phyloP scores from a whole-genome alignment of 2,113 vertebrate species.

The Apaloderma vittatum region DNA sequence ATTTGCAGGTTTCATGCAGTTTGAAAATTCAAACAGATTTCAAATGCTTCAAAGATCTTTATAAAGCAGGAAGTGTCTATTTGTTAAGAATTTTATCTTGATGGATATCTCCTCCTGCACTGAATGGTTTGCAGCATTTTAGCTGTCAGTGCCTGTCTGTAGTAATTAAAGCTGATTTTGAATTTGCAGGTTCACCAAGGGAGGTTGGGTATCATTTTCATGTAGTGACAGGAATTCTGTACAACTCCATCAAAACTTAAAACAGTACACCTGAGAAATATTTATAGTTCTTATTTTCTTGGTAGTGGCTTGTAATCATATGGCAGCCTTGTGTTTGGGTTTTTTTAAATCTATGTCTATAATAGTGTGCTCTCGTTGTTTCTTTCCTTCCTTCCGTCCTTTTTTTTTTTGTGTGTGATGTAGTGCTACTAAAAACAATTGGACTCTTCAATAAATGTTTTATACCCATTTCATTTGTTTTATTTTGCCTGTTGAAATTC shows the following conservation, averaged over 20 bases:
- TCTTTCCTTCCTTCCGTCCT: neutral
- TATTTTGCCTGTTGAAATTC: neutral
- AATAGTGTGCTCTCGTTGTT: neutral
- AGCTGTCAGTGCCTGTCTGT: neutral
- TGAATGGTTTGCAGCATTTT: neutral
- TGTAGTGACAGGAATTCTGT: neutral
- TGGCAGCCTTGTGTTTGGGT: neutral
- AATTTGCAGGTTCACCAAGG: neutral
- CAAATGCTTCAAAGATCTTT: neutral
- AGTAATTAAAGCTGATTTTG: neutral
- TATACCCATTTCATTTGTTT: neutral
- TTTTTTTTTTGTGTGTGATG: too few relatives aligned
- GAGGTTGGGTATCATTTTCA: neutral
- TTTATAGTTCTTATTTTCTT: neutral
- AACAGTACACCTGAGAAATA: neutral
- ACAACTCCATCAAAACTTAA: neutral
- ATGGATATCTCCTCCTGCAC: neutral
- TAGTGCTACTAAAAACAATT: neutral
- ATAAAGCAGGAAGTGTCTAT: neutral
- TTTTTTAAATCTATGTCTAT: neutral
- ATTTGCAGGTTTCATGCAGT: neutral
- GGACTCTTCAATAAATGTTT: neutral
- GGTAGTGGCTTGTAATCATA: neutral
- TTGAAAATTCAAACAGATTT: neutral
- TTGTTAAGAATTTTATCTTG: neutral